Evolutionary conservation across 2,113 vertebrate genomes (phyloP).

Genomic region (Climacteris rufus): DNA sequence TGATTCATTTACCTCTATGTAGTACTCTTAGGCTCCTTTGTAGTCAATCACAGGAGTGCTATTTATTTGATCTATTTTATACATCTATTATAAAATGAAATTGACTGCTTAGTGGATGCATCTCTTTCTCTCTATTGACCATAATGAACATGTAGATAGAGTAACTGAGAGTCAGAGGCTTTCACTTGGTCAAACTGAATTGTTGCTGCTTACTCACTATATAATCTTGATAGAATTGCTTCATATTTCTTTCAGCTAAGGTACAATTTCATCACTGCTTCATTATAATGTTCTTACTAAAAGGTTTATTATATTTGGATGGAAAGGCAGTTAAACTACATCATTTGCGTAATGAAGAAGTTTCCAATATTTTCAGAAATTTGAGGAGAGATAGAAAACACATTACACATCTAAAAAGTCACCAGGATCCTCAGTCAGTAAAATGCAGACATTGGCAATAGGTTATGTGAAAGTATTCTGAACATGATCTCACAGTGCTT

Average conservation of each 20-base stretch:
- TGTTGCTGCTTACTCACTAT: not conserved
- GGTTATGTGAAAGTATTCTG: not conserved
- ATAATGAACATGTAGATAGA: not conserved
- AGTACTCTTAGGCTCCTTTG: not conserved
- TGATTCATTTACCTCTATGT: not conserved
- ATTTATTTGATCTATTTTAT: conserved; percentile 1
- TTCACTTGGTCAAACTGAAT: not conserved
- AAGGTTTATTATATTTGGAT: not conserved
- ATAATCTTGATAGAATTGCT: not conserved
- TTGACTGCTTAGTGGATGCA: not conserved
- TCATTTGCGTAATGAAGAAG: not conserved
- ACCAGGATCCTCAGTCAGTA: not conserved
- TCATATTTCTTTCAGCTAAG: not conserved
- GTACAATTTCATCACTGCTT: not conserved
- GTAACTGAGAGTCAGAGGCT: not conserved
- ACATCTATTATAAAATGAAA: not conserved
- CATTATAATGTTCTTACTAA: not conserved
- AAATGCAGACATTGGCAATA: not conserved
- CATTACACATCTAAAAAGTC: not conserved
- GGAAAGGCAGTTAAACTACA: not conserved
- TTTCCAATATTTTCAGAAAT: not conserved
- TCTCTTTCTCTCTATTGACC: not conserved
- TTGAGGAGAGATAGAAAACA: not conserved
- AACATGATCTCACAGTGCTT: not conserved
- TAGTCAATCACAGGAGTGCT: not conserved